Evolutionary conservation across 2,888 invertebrate species (phyloP).

Genomic region (Andrena praecox): DNA sequence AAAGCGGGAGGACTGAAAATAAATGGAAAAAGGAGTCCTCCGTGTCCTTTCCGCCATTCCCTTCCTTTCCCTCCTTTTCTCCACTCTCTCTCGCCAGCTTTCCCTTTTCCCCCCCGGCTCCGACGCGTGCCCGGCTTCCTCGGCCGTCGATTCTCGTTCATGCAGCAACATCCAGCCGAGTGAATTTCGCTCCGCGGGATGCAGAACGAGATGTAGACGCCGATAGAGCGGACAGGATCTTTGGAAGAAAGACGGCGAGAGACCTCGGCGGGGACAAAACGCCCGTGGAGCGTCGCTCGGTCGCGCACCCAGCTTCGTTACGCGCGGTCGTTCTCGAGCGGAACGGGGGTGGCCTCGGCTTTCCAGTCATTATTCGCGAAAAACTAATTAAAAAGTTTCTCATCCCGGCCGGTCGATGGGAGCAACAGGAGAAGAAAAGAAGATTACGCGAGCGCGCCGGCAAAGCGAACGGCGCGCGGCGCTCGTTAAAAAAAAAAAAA

Average conservation of each 20-base stretch:
- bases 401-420: neutral
- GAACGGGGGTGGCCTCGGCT: neutral
- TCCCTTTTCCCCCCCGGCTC: conserved; percentile 16
- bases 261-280: conserved; percentile 33
- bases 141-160: conserved; percentile 76
- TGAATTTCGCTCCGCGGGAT: conserved; percentile 73
- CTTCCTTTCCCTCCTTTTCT: conserved; percentile 11
- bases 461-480: conserved; percentile 31
- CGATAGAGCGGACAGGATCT: conserved; percentile 48
- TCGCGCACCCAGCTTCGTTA: neutral
- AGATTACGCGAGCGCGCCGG: conserved; percentile 19
- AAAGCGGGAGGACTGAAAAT: conserved; percentile 66
- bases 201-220: conserved; percentile 66
- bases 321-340: neutral
- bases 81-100: conserved; percentile 31
- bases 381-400: conserved; percentile 57
- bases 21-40: conserved; percentile 75
- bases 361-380: conserved; percentile 17
- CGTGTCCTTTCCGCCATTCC: conserved; percentile 42
- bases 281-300: neutral
- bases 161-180: conserved; percentile 77
- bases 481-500: conserved; percentile 59
- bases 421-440: neutral
- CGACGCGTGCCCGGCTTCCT: conserved; percentile 29
- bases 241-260: conserved; percentile 18